A percentile compares a stretch with the other conserved stretches of the same genome.
Conservation (phyloP, 2,113 vertebrate genomes). For the Gopherus evgoodei region DNA sequence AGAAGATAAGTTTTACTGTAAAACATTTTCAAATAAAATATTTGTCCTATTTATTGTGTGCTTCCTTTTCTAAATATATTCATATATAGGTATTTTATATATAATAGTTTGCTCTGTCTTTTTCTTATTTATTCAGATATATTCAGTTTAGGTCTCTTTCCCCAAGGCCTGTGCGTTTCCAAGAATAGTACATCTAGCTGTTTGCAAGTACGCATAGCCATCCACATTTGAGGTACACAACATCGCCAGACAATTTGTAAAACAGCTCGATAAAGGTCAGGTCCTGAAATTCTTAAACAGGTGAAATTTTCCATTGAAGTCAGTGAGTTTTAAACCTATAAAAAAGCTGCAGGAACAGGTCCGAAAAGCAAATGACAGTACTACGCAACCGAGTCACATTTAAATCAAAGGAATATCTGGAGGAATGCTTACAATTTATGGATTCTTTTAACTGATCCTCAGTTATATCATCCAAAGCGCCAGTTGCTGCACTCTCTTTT, state of each 20-base stretch:
- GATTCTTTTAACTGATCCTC: conserved; percentile 81
- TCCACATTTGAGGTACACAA: accelerated
- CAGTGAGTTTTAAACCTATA: not conserved
- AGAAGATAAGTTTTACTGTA: not conserved
- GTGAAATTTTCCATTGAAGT: not conserved
- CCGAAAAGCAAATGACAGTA: not conserved
- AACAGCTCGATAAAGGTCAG: accelerated
- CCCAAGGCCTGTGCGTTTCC: not conserved
- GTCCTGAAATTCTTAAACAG: not conserved
- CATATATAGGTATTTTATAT: not conserved
- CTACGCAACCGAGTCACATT: accelerated
- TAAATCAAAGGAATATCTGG: conserved; percentile 21
- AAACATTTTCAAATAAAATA: not conserved
- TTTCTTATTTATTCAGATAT: not conserved
- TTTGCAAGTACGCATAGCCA: not conserved
- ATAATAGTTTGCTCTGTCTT: not conserved
- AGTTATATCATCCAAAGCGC: conserved; percentile 77
- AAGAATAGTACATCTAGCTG: not conserved
- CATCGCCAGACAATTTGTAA: not conserved
- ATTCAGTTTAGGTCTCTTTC: not conserved
- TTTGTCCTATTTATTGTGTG: not conserved
- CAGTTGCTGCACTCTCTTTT: conserved; percentile 83
- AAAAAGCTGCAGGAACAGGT: not conserved
- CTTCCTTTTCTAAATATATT: not conserved
- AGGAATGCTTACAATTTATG: conserved; percentile 81